Base-by-base conservation (phyloP, 2,797 vertebrate species). In the Brachymystax lenok region DNA sequence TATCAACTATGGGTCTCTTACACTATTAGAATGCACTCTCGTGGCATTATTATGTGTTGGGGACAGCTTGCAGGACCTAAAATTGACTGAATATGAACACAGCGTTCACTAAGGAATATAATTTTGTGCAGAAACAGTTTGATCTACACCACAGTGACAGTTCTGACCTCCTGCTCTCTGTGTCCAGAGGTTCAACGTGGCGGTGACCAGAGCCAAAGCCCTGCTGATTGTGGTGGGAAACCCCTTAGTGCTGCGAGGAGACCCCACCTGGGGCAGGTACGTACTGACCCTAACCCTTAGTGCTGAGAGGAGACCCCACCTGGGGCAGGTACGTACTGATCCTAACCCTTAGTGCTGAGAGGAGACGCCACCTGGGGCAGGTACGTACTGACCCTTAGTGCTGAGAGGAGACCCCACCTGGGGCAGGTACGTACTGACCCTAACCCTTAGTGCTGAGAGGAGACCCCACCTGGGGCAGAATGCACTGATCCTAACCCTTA, bases 191-290 rank as follows among this genome's bases (percentile, higher is more conserved):
- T 94, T 99, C 84, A 99, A 99, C 0, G 98, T 99, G 84, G 97
- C 97, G 16, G 82, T 99, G 87, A 99, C 97, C 52, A 94, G 97
- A 88, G 96, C 97, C 78, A 97, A 97, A 90, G 90, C 97, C 64
- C 87, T 99, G 83, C 90, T 99, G 84, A 96, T 99, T 0, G 88
- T 99, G 74, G 94, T 99, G 85, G 98, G 97, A 76, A 98, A 99
- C 88, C 96, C 97, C 0, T 64, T 81, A 0, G 94, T 98, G 83
- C 93, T 99, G 78, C 85, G 81, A 69, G 88, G 90, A 1, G 97
- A 98, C 73, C 46, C 69, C 0, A 87, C 90, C 84, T 99, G 98
- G 98, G 84, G 77, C 69, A 83, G 79, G 98, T 98, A 92, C 76
- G 80, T 82, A 14, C 12, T 13, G 12, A 13, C 51, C 51, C 51